These are phyloP conservation scores for Diaperis boleti DNA, from an alignment of 2,888 invertebrate genomes.

Conservation along the genomic window DNA sequence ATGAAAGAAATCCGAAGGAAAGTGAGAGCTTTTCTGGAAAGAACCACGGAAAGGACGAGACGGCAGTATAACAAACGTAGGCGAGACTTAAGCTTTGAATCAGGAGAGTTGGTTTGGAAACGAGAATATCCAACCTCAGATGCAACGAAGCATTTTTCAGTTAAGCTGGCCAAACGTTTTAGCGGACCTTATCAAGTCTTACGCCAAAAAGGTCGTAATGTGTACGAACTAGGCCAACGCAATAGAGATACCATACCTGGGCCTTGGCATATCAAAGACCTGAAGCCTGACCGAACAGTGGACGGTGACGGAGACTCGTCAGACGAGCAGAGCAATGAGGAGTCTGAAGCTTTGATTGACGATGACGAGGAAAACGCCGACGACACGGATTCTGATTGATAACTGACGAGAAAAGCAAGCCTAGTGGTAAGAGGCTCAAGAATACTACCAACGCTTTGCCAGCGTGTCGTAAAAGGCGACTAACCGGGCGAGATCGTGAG, in stretches of 20 bases:
- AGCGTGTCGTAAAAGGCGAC: too few species aligned
- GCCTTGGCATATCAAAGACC: slow-evolving; percentile 34
- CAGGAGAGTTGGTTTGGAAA: too few species aligned
- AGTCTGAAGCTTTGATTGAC: background rate
- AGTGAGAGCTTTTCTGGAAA: background rate
- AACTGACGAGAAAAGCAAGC: too few species aligned
- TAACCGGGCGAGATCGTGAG: too few species aligned
- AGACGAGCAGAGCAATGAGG: background rate
- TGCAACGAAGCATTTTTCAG: slow-evolving; percentile 33
- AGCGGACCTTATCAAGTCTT: slow-evolving; percentile 44
- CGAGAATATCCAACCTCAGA: too few species aligned
- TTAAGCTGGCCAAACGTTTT: slow-evolving; percentile 49
- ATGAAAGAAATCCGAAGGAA: too few species aligned
- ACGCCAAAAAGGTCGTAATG: background rate
- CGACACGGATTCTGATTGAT: too few species aligned
- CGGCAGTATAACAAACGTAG: slow-evolving; percentile 36
- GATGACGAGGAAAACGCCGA: background rate
- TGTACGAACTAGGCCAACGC: slow-evolving; percentile 24
- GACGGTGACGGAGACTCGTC: too few species aligned
- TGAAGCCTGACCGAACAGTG: slow-evolving; percentile 30
- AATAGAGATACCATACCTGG: slow-evolving; percentile 26
- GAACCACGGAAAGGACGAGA: background rate
- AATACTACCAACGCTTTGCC: too few species aligned
- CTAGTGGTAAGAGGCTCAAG: too few species aligned
- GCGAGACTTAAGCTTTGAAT: slow-evolving; percentile 5